phyloP scores from a whole-genome alignment of 2,888 invertebrate genomes.

The Chymomyza caudatula region DNA sequence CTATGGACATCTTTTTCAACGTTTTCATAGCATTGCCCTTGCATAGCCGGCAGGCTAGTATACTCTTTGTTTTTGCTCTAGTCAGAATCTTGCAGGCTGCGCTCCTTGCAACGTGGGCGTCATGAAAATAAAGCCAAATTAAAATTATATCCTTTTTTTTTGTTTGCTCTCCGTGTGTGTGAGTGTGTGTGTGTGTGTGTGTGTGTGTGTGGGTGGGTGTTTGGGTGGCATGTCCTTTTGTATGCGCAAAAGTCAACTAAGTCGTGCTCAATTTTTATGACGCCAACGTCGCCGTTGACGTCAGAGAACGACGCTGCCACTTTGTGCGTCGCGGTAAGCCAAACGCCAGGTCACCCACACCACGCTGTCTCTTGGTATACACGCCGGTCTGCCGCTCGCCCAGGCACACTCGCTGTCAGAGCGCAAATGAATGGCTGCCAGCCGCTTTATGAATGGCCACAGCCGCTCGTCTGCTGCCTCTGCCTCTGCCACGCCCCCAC shows the following conservation, averaged over 20 bases:
- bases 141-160: constrained; percentile 62
- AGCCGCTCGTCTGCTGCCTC: constrained; percentile 15
- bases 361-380: background rate
- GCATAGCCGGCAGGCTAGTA: constrained; percentile 11
- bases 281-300: constrained; percentile 17
- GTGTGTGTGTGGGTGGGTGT: background rate
- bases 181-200: constrained; percentile 1
- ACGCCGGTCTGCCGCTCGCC: background rate
- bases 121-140: constrained; percentile 69
- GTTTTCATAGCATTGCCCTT: constrained; percentile 13
- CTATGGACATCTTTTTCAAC: background rate
- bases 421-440: constrained; percentile 25
- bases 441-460: constrained; percentile 58
- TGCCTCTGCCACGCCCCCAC: background rate
- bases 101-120: constrained; percentile 42
- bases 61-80: constrained; percentile 26
- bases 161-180: constrained; percentile 1
- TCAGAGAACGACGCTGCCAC: constrained; percentile 26
- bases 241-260: constrained; percentile 67
- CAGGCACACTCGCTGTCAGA: too few species aligned
- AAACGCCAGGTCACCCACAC: constrained; percentile 18
- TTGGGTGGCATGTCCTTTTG: constrained; percentile 42
- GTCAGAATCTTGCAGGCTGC: constrained; percentile 10
- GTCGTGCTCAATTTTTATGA: constrained; percentile 69
- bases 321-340: constrained; percentile 47